Conservation (phyloP, 2,888 invertebrate species). For the Epinotia nisella region DNA sequence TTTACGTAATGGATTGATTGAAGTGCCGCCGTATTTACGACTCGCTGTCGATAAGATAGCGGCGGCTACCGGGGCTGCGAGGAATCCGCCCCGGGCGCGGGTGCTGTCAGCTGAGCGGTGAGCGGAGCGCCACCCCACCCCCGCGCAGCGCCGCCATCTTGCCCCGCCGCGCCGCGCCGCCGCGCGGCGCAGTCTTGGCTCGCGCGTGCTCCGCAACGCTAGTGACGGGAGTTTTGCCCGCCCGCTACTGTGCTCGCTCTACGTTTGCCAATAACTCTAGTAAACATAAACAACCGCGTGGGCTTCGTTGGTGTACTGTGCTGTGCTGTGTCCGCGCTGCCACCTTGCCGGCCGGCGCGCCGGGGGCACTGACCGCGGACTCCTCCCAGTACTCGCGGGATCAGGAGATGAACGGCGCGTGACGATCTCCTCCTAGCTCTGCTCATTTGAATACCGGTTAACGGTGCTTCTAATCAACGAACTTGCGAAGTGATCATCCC, state of each 20-base stretch:
- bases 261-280: conserved; percentile 12
- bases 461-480: conserved; percentile 43
- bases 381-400: conserved; percentile 43
- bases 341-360: conserved; percentile 32
- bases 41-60: conserved; percentile 19
- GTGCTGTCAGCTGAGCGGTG: conserved; percentile 45
- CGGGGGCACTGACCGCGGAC: conserved; percentile 70
- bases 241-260: conserved; percentile 34
- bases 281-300: conserved; percentile 37
- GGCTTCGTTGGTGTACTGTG: background rate
- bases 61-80: background rate
- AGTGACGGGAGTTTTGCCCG: background rate
- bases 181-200: conserved; percentile 32
- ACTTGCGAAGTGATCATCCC: conserved; percentile 11
- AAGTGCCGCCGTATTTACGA: conserved; percentile 5
- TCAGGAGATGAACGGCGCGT: conserved; percentile 51
- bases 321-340: conserved; percentile 46
- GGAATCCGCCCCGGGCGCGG: conserved; percentile 16
- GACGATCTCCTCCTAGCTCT: conserved; percentile 39
- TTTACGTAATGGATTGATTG: conserved; percentile 2
- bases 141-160: conserved; percentile 3
- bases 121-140: background rate
- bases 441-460: conserved; percentile 47
- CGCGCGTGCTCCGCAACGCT: conserved; percentile 8
- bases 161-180: background rate